Conservation (phyloP, 2,113 vertebrate genomes). For the Scalopus aquaticus region DNA sequence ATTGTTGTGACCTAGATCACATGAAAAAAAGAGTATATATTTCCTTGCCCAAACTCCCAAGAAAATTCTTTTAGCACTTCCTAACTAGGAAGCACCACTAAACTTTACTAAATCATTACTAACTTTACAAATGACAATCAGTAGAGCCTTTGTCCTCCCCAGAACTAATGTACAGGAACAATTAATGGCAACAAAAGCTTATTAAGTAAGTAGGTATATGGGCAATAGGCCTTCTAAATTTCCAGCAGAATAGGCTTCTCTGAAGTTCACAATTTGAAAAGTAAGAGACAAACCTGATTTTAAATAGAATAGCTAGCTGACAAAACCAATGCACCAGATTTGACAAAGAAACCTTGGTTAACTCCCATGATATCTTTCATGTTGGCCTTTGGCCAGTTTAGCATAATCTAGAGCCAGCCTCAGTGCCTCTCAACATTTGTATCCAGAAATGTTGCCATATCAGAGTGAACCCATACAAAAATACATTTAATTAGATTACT, state of each 20-base stretch:
- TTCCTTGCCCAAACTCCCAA: not conserved
- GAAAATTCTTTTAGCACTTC: not conserved
- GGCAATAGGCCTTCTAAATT: rapidly evolving
- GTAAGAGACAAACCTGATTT: not conserved
- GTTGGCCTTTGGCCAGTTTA: not conserved
- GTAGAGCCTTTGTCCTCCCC: not conserved
- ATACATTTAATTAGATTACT: not conserved
- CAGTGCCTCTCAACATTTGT: not conserved
- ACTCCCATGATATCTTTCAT: not conserved
- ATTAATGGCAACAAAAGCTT: not conserved
- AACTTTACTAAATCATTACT: not conserved
- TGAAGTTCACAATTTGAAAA: not conserved
- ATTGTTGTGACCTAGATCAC: not conserved
- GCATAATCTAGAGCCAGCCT: not conserved
- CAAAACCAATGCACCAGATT: not conserved
- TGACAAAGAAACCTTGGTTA: not conserved
- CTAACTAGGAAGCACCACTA: not conserved
- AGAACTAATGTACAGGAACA: not conserved
- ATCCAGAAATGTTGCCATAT: not conserved
- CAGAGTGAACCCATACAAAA: not conserved
- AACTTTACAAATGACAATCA: not conserved
- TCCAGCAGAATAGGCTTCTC: not conserved
- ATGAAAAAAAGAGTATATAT: not conserved
- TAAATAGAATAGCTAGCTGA: not conserved
- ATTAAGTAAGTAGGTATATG: not conserved